phyloP scores from a whole-genome alignment of 2,888 invertebrate genomes.

The Psylliodes chrysocephalus region DNA sequence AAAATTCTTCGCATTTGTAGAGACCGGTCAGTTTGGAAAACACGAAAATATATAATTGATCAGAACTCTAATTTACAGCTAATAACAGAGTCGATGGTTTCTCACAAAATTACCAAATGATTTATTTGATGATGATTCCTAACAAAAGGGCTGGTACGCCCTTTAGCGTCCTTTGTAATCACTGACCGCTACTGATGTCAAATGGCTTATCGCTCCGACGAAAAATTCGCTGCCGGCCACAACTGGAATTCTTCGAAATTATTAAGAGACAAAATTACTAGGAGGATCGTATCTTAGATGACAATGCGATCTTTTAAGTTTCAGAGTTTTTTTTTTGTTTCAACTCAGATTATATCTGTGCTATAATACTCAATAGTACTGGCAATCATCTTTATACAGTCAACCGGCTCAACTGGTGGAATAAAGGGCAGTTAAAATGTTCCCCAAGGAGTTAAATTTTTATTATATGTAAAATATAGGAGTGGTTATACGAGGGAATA shows the following conservation, averaged over 20 bases:
- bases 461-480: too few relatives aligned
- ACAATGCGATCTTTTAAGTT: too few relatives aligned
- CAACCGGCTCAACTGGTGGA: too few relatives aligned
- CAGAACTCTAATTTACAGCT: conserved; percentile 33
- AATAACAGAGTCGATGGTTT: conserved; percentile 28
- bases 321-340: too few relatives aligned
- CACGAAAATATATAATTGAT: conserved; percentile 33
- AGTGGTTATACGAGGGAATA: too few relatives aligned
- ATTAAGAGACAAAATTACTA: conserved; percentile 28
- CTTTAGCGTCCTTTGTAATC: conserved; percentile 47
- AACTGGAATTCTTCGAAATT: conserved; percentile 30
- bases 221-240: conserved; percentile 33
- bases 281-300: conserved; percentile 10
- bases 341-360: too few relatives aligned
- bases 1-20: conserved; percentile 8
- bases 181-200: conserved; percentile 48
- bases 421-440: too few relatives aligned
- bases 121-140: conserved; percentile 48
- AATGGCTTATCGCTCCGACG: conserved; percentile 36
- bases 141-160: conserved; percentile 46
- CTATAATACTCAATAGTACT: too few relatives aligned
- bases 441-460: too few relatives aligned
- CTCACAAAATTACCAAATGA: conserved; percentile 43
- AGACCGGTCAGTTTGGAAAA: conserved; percentile 9
- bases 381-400: too few relatives aligned